Evolutionary conservation across 2,797 vertebrate species (phyloP).

Genomic region (Amblyraja radiata): DNA sequence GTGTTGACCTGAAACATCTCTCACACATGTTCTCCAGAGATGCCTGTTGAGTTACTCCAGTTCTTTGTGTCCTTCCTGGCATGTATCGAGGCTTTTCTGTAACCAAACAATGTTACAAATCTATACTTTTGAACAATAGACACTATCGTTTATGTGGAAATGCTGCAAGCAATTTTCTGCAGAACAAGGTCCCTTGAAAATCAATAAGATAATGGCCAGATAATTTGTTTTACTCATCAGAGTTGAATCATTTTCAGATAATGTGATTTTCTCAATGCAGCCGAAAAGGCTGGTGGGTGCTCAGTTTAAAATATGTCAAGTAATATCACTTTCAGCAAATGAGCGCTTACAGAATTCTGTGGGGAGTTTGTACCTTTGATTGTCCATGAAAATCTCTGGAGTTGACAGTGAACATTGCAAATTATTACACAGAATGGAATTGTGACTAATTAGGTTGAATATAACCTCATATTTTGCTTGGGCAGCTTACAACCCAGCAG

Average conservation of each 20-base stretch:
- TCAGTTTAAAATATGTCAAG: not conserved
- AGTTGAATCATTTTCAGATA: not conserved
- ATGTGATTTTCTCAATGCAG: not conserved
- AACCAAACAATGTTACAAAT: too few species aligned
- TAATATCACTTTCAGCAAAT: not conserved
- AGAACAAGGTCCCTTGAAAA: not conserved
- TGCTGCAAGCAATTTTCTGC: not conserved
- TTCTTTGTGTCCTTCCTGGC: too few species aligned
- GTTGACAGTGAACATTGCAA: not conserved
- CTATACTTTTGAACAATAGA: too few species aligned
- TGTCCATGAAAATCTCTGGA: not conserved
- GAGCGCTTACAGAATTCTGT: not conserved
- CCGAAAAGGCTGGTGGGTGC: not conserved
- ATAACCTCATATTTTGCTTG: too few species aligned
- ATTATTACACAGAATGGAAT: not conserved
- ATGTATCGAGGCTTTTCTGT: too few species aligned
- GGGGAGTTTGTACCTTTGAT: not conserved
- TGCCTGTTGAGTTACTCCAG: too few species aligned
- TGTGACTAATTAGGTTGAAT: not conserved
- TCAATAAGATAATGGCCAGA: not conserved
- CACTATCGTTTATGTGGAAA: not conserved
- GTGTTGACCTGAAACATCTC: too few species aligned
- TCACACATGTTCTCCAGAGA: too few species aligned
- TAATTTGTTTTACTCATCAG: too few species aligned
- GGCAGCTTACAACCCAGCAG: too few species aligned